A percentile compares a stretch with the other conserved stretches of the same genome.
phyloP scores from a whole-genome alignment of 1,140 invertebrate species.

The Conopomorpha cramerella region DNA sequence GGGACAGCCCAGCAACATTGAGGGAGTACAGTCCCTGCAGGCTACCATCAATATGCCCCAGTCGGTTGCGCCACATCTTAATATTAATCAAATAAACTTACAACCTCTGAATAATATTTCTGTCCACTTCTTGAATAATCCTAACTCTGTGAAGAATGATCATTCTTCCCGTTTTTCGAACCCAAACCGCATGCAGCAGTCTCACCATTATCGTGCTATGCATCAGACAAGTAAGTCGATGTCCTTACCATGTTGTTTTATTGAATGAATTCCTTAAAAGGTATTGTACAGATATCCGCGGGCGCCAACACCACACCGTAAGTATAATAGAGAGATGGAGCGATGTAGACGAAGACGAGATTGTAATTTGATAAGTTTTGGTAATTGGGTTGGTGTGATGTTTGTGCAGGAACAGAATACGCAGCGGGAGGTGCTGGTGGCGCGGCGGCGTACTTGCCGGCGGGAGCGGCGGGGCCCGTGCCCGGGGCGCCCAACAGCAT shows the following conservation, averaged over 20 bases:
- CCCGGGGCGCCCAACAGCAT: slow-evolving; percentile 23
- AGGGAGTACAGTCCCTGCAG: slow-evolving; percentile 23
- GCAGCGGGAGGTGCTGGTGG: slow-evolving; percentile 29
- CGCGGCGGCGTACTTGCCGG: slow-evolving; percentile 25
- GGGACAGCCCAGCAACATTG: slow-evolving; percentile 16
- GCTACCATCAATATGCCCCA: slow-evolving; percentile 26
- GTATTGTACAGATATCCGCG: slow-evolving; percentile 41
- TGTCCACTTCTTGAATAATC: slow-evolving; percentile 22
- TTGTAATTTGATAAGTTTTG: slow-evolving; percentile 1
- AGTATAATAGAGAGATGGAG: too few species aligned
- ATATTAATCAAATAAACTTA: slow-evolving; percentile 23
- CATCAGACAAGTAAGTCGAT: slow-evolving; percentile 38
- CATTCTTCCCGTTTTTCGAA: slow-evolving; percentile 26
- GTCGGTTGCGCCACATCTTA: slow-evolving; percentile 17
- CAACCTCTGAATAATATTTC: slow-evolving; percentile 22
- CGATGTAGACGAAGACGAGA: background rate
- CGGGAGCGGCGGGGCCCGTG: slow-evolving; percentile 17
- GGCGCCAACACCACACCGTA: slow-evolving; percentile 51
- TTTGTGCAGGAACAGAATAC: slow-evolving; percentile 40
- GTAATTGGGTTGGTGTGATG: too few species aligned
- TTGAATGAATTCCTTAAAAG: slow-evolving; percentile 25
- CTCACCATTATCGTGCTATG: slow-evolving; percentile 32
- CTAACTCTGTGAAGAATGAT: slow-evolving; percentile 25
- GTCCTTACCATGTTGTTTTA: slow-evolving; percentile 7
- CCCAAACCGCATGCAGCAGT: slow-evolving; percentile 29